Evolutionary conservation across 1,140 invertebrate genomes (phyloP), one percentile per base, ranked within the genome.

Genomic region (Heliconius hewitsoni): DNA sequence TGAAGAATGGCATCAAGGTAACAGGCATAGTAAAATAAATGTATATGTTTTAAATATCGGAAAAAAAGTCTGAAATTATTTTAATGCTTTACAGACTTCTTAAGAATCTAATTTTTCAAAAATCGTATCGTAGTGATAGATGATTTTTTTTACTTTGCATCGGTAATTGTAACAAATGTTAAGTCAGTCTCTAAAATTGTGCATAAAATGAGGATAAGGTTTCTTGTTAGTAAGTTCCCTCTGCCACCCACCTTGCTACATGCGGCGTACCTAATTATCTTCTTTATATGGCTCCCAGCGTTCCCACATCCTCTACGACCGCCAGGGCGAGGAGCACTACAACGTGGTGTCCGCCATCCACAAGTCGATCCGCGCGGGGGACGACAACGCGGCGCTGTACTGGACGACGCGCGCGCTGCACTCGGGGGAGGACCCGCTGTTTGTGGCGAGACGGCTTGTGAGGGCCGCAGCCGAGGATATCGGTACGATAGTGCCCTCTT

Each of bases 381-480:
- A 98, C 89, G 96, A 96, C 70, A 97, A 97, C 94, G 98, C 97
- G 19, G 96, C 97, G 1, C 89, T 98, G 19, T 98, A 98, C 90
- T 98, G 97, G 97, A 94, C 97, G 5, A 96, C 97, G 8, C 95
- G 98, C 79, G 98, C 98, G 96, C 92, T 98, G 72, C 95, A 96
- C 80, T 97, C 97, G 5, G 98, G 98, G 19, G 98, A 98, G 93
- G 97, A 98, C 92, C 97, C 97, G 3, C 88, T 97, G n/a, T 98
- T 96, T 87, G 96, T 98, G 77, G 97, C 97, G 1, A 94, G 98
- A 23, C 92, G 98, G 85, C 93, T 98, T 42, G 96, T 98, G 1
- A 94, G 97, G 79, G 96, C 96, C 83, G 97, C 98, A 3, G 96
- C 96, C 86, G 98, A 98, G 94, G 98, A 98, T 75, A 90, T 95